Conservation (phyloP, 2,888 invertebrate genomes). For the Maniola hyperantus region DNA sequence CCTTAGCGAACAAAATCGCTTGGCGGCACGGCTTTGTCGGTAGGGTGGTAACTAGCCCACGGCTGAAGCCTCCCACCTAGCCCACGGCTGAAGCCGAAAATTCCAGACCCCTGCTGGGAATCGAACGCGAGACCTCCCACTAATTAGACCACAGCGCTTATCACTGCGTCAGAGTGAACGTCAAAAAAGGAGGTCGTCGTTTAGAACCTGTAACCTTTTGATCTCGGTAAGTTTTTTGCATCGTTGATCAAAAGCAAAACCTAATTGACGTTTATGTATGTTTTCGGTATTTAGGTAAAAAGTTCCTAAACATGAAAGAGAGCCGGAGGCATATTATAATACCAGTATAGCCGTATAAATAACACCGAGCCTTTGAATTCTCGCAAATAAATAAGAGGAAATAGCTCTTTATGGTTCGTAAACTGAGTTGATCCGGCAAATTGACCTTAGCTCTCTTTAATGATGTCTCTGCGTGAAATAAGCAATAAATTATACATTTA, state of each 20-base stretch:
- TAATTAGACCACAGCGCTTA: no score
- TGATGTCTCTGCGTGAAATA: slow-evolving; percentile 1
- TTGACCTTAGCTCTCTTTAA: slow-evolving; percentile 17
- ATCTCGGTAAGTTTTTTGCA: background rate
- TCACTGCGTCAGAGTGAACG: no score
- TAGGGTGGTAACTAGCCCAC: no score
- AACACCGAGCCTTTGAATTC: slow-evolving; percentile 13
- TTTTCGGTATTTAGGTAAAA: slow-evolving; percentile 8
- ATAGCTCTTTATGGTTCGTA: slow-evolving; percentile 21
- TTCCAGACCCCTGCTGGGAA: no score
- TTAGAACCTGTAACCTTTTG: no score
- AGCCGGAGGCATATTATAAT: background rate
- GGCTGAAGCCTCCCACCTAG: no score
- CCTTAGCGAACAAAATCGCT: no score
- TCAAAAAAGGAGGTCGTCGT: no score
- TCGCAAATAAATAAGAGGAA: slow-evolving; percentile 5
- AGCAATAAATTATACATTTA: slow-evolving; percentile 5
- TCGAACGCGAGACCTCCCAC: no score
- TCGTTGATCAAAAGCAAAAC: background rate
- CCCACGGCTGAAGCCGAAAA: no score
- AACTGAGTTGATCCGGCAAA: slow-evolving; percentile 21
- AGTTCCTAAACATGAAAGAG: slow-evolving; percentile 4
- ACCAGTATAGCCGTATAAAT: slow-evolving; percentile 17
- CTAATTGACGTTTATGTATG: background rate
- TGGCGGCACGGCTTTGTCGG: no score